phyloP scores from a whole-genome alignment of 2,888 invertebrate genomes.

The Shargacucullia verbasci region DNA sequence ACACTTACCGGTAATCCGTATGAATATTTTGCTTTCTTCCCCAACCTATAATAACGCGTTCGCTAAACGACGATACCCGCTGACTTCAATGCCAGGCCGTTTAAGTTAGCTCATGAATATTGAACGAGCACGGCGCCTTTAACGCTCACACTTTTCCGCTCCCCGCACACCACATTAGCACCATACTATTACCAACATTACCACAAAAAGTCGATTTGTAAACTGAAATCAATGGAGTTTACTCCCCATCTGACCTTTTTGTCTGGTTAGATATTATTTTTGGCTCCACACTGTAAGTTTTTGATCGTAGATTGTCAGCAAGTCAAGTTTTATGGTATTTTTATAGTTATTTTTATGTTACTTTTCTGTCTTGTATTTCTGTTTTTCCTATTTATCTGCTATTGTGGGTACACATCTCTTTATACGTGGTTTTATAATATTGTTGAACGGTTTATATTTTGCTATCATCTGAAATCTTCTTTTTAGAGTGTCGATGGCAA shows the following conservation, averaged over 20 bases:
- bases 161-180: constrained; percentile 69
- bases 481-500: too few relatives aligned
- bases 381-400: background rate
- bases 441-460: background rate
- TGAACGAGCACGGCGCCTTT: constrained; percentile 69
- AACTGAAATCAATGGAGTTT: constrained; percentile 70
- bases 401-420: background rate
- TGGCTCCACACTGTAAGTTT: constrained; percentile 13
- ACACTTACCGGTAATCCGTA: too few relatives aligned
- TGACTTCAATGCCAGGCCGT: constrained; percentile 65
- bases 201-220: constrained; percentile 72
- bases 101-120: constrained; percentile 84
- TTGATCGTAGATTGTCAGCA: constrained; percentile 10
- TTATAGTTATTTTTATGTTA: background rate
- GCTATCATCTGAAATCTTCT: background rate
- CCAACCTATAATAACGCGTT: constrained; percentile 20
- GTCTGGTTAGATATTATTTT: constrained; percentile 25
- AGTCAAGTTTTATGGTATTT: constrained; percentile 4
- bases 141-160: constrained; percentile 66
- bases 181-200: constrained; percentile 75
- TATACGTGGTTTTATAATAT: constrained; percentile 3
- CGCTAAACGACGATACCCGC: constrained; percentile 35
- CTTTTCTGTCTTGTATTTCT: background rate
- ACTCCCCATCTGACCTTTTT: constrained; percentile 27
- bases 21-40: background rate